phyloP scores from a whole-genome alignment of 2,797 vertebrate species.

The Gallirallus australis region DNA sequence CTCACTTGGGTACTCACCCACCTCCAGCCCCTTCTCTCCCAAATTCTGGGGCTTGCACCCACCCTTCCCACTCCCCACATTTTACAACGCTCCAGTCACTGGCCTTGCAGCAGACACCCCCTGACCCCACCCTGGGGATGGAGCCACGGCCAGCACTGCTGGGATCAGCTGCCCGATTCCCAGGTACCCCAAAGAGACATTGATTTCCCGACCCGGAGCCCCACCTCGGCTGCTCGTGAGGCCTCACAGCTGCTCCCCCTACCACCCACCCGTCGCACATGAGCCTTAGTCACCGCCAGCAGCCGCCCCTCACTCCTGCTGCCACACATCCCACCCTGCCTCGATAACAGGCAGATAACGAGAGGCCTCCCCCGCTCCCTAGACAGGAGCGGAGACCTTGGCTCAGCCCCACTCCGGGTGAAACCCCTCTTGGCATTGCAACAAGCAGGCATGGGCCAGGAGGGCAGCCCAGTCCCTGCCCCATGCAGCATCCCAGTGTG shows the following conservation, averaged over 20 bases:
- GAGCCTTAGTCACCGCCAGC: constrained; percentile 15
- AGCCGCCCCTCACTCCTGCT: not conserved
- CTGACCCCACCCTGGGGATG: rapidly evolving
- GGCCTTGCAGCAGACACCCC: not conserved
- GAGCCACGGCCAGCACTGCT: not conserved
- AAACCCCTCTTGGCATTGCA: not conserved
- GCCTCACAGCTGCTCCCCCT: not conserved
- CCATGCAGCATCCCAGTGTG: not conserved
- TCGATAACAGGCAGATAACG: not conserved
- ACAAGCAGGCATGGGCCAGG: not conserved
- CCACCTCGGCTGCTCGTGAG: not conserved
- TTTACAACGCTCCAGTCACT: not conserved
- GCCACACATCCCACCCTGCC: not conserved
- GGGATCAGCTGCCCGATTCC: not conserved
- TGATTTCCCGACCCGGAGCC: not conserved
- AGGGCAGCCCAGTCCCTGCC: rapidly evolving
- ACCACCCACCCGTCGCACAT: not conserved
- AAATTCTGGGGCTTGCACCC: not conserved
- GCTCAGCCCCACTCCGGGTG: rapidly evolving
- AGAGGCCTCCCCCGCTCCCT: not conserved
- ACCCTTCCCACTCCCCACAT: not conserved
- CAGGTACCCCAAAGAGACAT: not conserved
- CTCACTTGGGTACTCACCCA: not conserved
- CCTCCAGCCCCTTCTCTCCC: not conserved
- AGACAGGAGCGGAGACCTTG: not conserved